A percentile compares a stretch with the other conserved stretches of the same genome.
These are phyloP conservation scores for Tokudaia muenninki DNA, from an alignment of 2,797 vertebrate genomes.

Conservation along the genomic window DNA sequence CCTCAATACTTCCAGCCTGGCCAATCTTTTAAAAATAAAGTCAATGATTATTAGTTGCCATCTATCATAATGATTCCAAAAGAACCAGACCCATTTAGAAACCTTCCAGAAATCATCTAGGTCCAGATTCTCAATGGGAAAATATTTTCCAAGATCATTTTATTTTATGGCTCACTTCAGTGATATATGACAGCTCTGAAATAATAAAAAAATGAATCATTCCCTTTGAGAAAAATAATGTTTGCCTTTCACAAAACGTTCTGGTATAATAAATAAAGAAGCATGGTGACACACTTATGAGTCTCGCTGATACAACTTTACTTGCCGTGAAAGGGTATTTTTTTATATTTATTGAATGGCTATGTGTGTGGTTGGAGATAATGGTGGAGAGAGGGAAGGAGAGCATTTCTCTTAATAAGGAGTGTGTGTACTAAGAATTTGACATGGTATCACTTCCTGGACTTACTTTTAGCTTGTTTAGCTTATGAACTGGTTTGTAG, in stretches of 20 bases:
- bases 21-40: conserved; percentile 15
- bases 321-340: conserved; percentile 29
- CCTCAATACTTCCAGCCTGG: background rate
- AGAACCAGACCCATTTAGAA: background rate
- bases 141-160: conserved; percentile 52
- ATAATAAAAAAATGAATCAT: conserved; percentile 67
- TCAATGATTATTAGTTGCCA: background rate
- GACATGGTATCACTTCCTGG: background rate
- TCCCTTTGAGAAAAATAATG: conserved; percentile 40
- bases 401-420: background rate
- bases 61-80: background rate
- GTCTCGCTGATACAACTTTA: conserved; percentile 28
- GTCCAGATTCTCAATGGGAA: conserved; percentile 28
- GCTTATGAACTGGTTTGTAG: background rate
- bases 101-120: background rate
- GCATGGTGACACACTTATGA: background rate
- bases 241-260: conserved; percentile 15
- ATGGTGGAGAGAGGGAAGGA: background rate
- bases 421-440: background rate
- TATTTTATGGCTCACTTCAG: conserved; percentile 50
- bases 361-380: background rate
- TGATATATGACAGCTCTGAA: conserved; percentile 21
- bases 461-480: conserved; percentile 49
- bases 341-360: background rate
- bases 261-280: background rate